These are phyloP conservation scores for Halocaridina rubra DNA, from an alignment of 2,888 invertebrate genomes.

Conservation along the genomic window DNA sequence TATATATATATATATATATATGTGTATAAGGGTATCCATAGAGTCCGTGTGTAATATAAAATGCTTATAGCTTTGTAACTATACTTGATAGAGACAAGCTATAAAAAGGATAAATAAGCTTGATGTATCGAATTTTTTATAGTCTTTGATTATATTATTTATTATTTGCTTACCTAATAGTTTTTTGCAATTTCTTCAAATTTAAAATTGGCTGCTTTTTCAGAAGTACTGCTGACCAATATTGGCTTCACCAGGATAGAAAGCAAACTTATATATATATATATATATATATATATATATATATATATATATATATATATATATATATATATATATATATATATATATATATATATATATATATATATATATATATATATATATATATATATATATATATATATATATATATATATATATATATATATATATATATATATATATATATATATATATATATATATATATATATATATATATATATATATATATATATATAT, in stretches of 20 bases:
- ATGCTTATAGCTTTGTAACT: too few species aligned
- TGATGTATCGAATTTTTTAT: too few species aligned
- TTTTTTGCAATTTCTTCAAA: neutral
- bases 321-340: neutral
- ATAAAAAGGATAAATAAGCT: too few species aligned
- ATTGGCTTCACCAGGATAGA: too few species aligned
- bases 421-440: neutral
- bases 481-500: neutral
- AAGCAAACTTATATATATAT: neutral
- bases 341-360: neutral
- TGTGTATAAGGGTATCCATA: too few species aligned
- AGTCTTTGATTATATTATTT: neutral
- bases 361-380: neutral
- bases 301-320: neutral
- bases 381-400: neutral
- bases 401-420: neutral
- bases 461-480: neutral
- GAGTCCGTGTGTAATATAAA: too few species aligned
- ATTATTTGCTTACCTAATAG: neutral
- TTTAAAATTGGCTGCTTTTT: neutral
- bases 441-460: conserved; percentile 11
- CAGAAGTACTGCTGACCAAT: neutral
- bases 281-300: neutral
- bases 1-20: too few species aligned
- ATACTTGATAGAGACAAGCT: too few species aligned